Evolutionary conservation across 2,888 invertebrate species (phyloP), one percentile per base, ranked within the genome.

Genomic region (Eubasilissa splendida): DNA sequence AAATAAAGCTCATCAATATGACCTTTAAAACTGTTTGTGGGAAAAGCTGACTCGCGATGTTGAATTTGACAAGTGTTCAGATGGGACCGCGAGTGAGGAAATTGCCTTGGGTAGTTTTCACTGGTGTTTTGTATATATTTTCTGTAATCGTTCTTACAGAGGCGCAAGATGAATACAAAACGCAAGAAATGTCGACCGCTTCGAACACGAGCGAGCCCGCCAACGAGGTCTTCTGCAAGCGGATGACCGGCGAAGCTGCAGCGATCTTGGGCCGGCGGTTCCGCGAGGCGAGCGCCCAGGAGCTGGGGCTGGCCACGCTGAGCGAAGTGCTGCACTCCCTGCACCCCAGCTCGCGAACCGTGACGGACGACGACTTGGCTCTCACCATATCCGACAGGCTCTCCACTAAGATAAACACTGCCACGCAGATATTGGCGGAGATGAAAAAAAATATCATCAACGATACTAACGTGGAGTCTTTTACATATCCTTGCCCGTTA

Each of bases 401-500:
- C 59, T 86, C 86, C 81, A 88, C 87, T 85, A 90, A 90, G 85
- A 85, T 90, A 10, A 87, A 88, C 52, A 87, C 89, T 53, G 90
- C 90, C 1, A 86, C 85, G 59, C 88, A 87, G 79, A 88, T 90
- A 80, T 87, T 91, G 4, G 84, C 85, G 80, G 90, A 89, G 60
- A 90, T 90, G 89, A 88, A 87, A 83, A 88, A 86, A 85, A 86
- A 86, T 60, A 87, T 88, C 54, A 58, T 75, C 7, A 88, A 85
- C 82, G 87, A 87, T 77, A 88, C 87, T 81, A 87, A 86, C 77
- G 88, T 88, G 86, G 89, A 88, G 86, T 90, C 90, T 86, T 90
- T 88, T 84, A 90, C 90, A 33, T 89, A 89, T 84, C 90, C 91
- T 53, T 91, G 90, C 84, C 90, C 90, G 59, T 89, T 89, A 84